phyloP scores from a whole-genome alignment of 1,140 invertebrate species.

The Rhizoglyphus robini region DNA sequence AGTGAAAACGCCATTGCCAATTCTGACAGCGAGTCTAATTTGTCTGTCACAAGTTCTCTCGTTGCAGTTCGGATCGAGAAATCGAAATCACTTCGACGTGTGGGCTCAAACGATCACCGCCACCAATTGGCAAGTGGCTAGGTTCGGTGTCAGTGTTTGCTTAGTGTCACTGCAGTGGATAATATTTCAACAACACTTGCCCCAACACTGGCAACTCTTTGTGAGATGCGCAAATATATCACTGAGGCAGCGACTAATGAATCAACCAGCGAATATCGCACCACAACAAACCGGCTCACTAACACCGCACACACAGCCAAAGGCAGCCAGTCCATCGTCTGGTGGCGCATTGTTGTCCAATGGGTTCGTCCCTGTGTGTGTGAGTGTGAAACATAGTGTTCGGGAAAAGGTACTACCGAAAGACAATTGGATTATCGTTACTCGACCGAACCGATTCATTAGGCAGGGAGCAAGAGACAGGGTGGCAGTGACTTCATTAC shows the following conservation, averaged over 20 bases:
- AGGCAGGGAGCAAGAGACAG: too few relatives aligned
- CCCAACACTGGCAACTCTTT: not conserved
- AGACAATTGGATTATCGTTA: not conserved
- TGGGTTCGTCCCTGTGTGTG: not conserved
- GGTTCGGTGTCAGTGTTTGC: not conserved
- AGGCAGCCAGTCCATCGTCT: not conserved
- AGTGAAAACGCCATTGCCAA: too few relatives aligned
- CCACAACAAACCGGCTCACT: not conserved
- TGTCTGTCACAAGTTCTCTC: too few relatives aligned
- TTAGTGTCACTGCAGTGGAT: not conserved
- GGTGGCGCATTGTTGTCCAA: too few relatives aligned
- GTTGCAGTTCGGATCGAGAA: too few relatives aligned
- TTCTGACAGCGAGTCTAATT: too few relatives aligned
- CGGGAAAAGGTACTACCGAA: too few relatives aligned
- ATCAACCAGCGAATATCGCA: not conserved
- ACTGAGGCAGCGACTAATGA: not conserved
- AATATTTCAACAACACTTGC: not conserved
- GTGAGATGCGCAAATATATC: not conserved
- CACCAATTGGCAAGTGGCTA: not conserved
- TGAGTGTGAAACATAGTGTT: not conserved
- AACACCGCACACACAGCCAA: not conserved
- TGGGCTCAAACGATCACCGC: not conserved
- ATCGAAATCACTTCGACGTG: too few relatives aligned
- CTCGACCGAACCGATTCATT: too few relatives aligned
- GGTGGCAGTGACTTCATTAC: too few relatives aligned